Conservation (phyloP, 2,888 invertebrate species). For the Nasonovia ribisnigri region DNA sequence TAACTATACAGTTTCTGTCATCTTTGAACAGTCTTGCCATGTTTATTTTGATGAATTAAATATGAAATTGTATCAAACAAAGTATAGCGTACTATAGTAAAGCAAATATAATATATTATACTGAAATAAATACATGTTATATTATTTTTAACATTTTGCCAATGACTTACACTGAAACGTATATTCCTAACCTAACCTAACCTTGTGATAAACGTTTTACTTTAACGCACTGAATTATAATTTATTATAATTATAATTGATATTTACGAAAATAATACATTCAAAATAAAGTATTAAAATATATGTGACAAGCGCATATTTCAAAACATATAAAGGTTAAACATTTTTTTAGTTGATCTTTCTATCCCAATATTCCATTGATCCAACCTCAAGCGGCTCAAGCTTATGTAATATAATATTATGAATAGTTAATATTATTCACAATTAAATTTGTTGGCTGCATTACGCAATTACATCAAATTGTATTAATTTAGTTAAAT, state of each 20-base stretch:
- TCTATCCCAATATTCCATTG: not conserved
- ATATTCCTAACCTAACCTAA: too few relatives aligned
- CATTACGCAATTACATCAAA: not conserved
- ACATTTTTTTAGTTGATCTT: not conserved
- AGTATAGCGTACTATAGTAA: not conserved
- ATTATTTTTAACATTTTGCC: not conserved
- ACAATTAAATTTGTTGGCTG: not conserved
- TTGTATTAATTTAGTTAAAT: not conserved
- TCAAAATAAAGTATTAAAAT: not conserved
- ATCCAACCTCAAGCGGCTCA: not conserved
- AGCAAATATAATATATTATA: not conserved
- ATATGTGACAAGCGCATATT: not conserved
- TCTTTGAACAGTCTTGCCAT: not conserved
- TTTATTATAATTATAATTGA: not conserved
- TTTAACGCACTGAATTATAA: not conserved
- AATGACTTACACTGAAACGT: too few relatives aligned
- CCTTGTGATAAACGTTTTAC: not conserved
- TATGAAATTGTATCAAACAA: not conserved
- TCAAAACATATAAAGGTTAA: not conserved
- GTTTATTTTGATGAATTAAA: not conserved
- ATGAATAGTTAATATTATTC: not conserved
- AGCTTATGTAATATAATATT: too few relatives aligned
- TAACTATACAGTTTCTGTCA: not conserved
- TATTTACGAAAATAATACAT: not conserved
- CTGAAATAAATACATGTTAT: not conserved